These are phyloP conservation scores for Poeciliopsis turneri DNA, from an alignment of 2,797 vertebrate genomes.

Conservation along the genomic window DNA sequence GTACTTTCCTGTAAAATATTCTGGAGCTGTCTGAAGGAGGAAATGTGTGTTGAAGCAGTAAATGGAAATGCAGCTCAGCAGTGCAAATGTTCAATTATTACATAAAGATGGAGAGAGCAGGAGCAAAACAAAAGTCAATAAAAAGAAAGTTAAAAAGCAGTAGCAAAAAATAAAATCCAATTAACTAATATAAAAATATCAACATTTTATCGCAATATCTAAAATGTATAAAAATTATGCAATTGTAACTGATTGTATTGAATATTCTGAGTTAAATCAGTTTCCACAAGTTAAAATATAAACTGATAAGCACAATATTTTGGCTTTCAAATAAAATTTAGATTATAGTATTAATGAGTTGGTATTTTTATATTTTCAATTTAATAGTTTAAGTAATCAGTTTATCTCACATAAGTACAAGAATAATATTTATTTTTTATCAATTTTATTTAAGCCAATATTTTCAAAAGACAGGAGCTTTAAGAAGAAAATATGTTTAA, in stretches of 20 bases:
- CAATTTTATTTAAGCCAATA: too few species aligned
- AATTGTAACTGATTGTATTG: background rate
- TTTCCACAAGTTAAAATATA: background rate
- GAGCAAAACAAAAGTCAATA: background rate
- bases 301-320: background rate
- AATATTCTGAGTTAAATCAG: background rate
- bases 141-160: background rate
- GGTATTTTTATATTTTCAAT: background rate
- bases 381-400: background rate
- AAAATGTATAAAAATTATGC: background rate
- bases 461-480: background rate
- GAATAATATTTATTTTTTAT: background rate
- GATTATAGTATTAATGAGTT: background rate
- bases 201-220: background rate
- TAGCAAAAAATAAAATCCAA: background rate
- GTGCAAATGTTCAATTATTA: background rate
- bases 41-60: constrained; percentile 12
- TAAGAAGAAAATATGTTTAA: background rate
- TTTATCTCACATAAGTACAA: background rate
- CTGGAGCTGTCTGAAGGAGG: constrained; percentile 6
- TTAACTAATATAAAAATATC: background rate
- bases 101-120: background rate
- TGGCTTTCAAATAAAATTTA: background rate
- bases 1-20: constrained; percentile 26
- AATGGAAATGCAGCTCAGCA: constrained; percentile 14